Evolutionary conservation across 2,888 invertebrate genomes (phyloP).

Genomic region (Drosophila anomalata): DNA sequence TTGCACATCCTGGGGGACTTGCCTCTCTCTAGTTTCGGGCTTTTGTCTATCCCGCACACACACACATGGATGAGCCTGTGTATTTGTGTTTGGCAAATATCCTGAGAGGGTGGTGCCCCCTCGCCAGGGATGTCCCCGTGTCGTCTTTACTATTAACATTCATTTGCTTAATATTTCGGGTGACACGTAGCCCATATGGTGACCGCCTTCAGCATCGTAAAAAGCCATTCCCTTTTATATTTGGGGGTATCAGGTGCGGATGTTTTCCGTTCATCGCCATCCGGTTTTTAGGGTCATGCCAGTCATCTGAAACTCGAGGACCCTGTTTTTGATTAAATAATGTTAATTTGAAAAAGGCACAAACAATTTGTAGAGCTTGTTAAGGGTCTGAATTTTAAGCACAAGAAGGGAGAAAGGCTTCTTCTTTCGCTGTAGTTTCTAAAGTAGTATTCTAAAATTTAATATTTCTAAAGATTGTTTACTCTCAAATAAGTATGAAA

Average conservation of each 20-base stretch:
- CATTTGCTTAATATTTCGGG: conserved; percentile 50
- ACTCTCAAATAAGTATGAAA: too few species aligned
- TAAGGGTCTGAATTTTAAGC: conserved; percentile 14
- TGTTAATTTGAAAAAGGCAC: conserved; percentile 65
- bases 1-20: conserved; percentile 43
- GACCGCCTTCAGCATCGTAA: conserved; percentile 43
- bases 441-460: too few species aligned
- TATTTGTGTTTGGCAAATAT: conserved; percentile 40
- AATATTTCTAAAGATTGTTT: too few species aligned
- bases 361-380: conserved; percentile 38
- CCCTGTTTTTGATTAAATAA: conserved; percentile 70
- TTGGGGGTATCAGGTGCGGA: conserved; percentile 62
- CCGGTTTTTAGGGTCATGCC: conserved; percentile 44
- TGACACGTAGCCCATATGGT: conserved; percentile 56
- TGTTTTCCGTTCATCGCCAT: conserved; percentile 19
- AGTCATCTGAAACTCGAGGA: conserved; percentile 46
- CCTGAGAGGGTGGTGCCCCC: not conserved
- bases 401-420: not conserved
- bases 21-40: conserved; percentile 35
- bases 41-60: conserved; percentile 27
- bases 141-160: conserved; percentile 50
- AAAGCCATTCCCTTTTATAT: conserved; percentile 26
- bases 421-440: too few species aligned
- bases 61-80: conserved; percentile 22
- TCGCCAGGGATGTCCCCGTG: conserved; percentile 12